A percentile compares a stretch with the other conserved stretches of the same genome.
These are phyloP conservation scores for Sminthurides bifidus DNA, from an alignment of 1,140 invertebrate genomes.

Conservation along the genomic window DNA sequence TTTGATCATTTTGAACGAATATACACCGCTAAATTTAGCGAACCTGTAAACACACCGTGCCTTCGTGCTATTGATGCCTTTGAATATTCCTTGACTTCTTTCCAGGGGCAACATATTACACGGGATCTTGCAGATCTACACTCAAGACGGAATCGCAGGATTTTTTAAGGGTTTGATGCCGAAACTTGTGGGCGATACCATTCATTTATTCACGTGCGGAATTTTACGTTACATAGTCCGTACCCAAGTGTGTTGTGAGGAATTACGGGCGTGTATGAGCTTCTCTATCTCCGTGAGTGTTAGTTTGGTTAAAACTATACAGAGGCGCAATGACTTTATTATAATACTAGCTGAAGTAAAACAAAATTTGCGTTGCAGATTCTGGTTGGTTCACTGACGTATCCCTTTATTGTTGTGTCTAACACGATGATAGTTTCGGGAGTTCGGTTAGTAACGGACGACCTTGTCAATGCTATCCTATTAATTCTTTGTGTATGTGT, in stretches of 20 bases:
- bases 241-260: constrained; percentile 61
- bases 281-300: constrained; percentile 45
- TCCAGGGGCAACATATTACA: constrained; percentile 48
- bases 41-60: no score
- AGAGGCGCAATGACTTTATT: neutral
- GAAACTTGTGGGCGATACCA: constrained; percentile 62
- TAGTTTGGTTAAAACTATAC: constrained; percentile 8
- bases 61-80: constrained; percentile 27
- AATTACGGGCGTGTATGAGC: constrained; percentile 50
- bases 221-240: constrained; percentile 62
- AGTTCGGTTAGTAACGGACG: neutral
- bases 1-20: constrained; percentile 18
- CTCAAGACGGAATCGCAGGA: constrained; percentile 64
- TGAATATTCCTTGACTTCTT: neutral
- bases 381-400: constrained; percentile 62
- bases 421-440: constrained; percentile 64
- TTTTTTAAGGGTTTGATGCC: constrained; percentile 75
- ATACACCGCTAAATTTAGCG: no score
- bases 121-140: constrained; percentile 61
- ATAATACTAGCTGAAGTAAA: constrained; percentile 25
- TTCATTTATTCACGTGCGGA: constrained; percentile 56
- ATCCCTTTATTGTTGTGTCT: constrained; percentile 74
- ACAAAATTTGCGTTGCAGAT: constrained; percentile 42
- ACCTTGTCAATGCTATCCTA: neutral
- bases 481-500: constrained; percentile 4